Base-by-base conservation (phyloP, 1,140 invertebrate genomes). In the Trichonephila clavata region DNA sequence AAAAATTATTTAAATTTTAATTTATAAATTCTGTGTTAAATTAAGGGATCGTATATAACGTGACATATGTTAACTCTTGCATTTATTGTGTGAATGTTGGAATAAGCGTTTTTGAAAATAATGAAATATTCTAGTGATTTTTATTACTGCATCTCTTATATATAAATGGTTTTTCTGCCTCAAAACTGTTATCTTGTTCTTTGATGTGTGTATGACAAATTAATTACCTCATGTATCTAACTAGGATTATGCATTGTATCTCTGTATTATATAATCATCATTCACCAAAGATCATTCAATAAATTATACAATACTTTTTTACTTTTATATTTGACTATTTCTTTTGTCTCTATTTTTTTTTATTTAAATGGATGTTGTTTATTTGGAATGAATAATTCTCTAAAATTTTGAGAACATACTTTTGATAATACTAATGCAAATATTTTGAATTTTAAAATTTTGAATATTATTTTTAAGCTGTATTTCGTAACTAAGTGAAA, bases 241-340 rank as follows among this genome's bases (percentile, higher is more conserved):
- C 32, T 63, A 87, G 32, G 59, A 24, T 63, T 18, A 43, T 87
- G 59, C 60, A 65, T 87, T 61, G 20, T 87, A 43, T 87, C 86
- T 87, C 60, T 87, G 86, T 87, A 87, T 87, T 87, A 87, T 87
- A 87, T 63, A 63, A 18, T 87, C 86, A 87, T 87, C 27, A n/a
- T 63, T 87, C 86, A 87, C 86, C 86, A 63, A 87, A 87, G 24
- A 39, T 65, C 86, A 87, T 87, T 80, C 50, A 87, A 87, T 87
- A 87, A 87, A 87, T 39, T 87, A 57, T 87, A 87, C 27, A 65
- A 60, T 83, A 83, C 81, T 87, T 87, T 87, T 87, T 84, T 84
- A 59, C 83, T 84, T 84, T 84, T 84, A 84, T 24, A 77, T 32
- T 8, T 77, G 27, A 16, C 61, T 39, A 16, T 27, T 71, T 71